Base-by-base conservation (phyloP, 1,140 invertebrate species). In the Platorchestia sp. region DNA sequence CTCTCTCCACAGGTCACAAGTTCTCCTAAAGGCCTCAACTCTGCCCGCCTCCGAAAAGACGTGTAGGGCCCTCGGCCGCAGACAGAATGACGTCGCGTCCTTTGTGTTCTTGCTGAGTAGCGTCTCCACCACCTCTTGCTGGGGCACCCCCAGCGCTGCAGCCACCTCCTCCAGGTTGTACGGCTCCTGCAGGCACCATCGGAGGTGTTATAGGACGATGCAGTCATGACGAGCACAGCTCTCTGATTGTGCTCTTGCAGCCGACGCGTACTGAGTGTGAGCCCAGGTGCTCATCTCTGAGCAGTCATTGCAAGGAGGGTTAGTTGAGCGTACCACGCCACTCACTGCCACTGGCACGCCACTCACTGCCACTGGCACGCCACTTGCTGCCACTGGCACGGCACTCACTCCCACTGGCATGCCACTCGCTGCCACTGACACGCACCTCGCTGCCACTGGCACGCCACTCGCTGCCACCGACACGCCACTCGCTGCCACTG, bases 51-150 rank as follows among this genome's bases (percentile, higher is more conserved):
- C 98, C 97, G 96, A 96, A 97, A 98, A 99, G 75, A 99, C 99
- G 97, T 99, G 99, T 36, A 98, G 97, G 0, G 99, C 98, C 96
- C 99, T 97, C 96, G 99, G 98, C 96, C 98, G 97, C 10, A 99
- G 97, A 97, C 99, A 98, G 97, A 99, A 99, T 95, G 97, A 97
- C 95, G 98, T 97, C 93, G 98, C 97, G 96, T 98, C 97, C 96
- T 97, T 97, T 42, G 98, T 98, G 96, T 98, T 98, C 95, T 97
- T 97, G 95, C 98, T 98, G 40, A 99, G 97, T 95, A 98, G 98
- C 95, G 97, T 97, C 95, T 95, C 41, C 16, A 47, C 45, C 91
- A 93, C 91, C 43, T 93, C 91, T n/a, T 6, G 6, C 0, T 44
- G 43, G 3, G 91, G 44, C 7, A 93, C 10, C 22, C 40, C 45